These are phyloP conservation scores for Otolemur crassicaudatus DNA, from an alignment of 2,797 vertebrate genomes.

Conservation along the genomic window DNA sequence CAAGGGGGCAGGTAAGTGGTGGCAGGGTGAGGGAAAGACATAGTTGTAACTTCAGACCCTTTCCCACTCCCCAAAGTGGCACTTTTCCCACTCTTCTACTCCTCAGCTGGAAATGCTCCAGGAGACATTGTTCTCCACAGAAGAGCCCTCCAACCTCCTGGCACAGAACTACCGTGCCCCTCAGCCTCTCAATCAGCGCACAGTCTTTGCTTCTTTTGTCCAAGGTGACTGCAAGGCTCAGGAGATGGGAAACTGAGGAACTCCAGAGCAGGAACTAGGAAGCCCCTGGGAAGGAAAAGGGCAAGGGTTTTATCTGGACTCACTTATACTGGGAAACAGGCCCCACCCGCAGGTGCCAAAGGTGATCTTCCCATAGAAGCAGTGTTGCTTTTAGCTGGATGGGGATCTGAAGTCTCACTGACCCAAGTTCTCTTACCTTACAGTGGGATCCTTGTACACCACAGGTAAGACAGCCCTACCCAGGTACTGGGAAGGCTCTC, in stretches of 20 bases:
- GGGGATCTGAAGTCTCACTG: neutral
- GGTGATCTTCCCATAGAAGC: neutral
- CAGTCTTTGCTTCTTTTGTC: slow-evolving; percentile 81
- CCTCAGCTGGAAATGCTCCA: slow-evolving; percentile 87
- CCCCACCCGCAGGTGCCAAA: accelerated
- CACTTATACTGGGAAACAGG: neutral
- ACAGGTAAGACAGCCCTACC: slow-evolving; percentile 67
- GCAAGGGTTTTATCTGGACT: neutral
- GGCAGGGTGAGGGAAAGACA: accelerated
- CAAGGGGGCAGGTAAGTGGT: slow-evolving; percentile 90
- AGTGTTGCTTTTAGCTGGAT: neutral
- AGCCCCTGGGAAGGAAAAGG: neutral
- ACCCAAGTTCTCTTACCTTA: slow-evolving; percentile 54
- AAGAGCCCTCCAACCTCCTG: slow-evolving; percentile 21
- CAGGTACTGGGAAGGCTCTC: accelerated
- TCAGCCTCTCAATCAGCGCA: slow-evolving; percentile 83
- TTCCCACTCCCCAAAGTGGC: neutral
- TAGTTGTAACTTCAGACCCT: neutral
- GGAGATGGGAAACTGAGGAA: neutral
- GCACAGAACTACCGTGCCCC: slow-evolving; percentile 82
- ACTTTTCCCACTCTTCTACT: neutral
- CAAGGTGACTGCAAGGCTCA: slow-evolving; percentile 71
- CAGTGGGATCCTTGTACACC: slow-evolving; percentile 57
- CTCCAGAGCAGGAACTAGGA: neutral
- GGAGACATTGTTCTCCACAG: slow-evolving; percentile 76